These are phyloP conservation scores for Morinoia aosen DNA, from an alignment of 2,888 invertebrate species.

Conservation along the genomic window DNA sequence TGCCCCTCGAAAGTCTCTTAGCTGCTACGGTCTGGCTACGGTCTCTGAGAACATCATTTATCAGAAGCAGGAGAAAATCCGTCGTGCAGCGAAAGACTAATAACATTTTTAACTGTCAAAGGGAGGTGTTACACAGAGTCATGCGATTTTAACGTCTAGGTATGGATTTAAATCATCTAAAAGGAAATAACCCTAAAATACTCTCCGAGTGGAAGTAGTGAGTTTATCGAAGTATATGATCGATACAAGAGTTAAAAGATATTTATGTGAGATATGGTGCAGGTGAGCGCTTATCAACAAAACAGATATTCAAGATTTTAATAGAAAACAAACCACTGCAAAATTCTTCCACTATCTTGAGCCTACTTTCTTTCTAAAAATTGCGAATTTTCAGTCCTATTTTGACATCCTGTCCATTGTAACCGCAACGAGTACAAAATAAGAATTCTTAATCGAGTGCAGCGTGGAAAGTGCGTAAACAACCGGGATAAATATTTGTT, in stretches of 20 bases:
- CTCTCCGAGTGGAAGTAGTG: neutral
- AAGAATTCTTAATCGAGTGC: neutral
- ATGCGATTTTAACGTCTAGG: neutral
- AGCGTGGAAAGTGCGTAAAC: neutral
- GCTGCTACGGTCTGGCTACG: neutral
- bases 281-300: neutral
- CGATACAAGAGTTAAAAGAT: neutral
- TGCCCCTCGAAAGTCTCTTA: neutral
- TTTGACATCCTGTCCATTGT: neutral
- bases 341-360: too few relatives aligned
- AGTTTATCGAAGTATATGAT: neutral
- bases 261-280: neutral
- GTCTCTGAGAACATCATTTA: neutral
- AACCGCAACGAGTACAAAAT: neutral
- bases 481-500: too few relatives aligned
- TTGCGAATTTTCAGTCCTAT: too few relatives aligned
- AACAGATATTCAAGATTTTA: neutral
- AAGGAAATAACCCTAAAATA: neutral
- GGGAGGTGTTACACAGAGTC: neutral
- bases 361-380: too few relatives aligned
- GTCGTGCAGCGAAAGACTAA: neutral
- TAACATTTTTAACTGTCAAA: neutral
- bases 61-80: neutral
- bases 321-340: neutral
- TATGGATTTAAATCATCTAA: neutral